phyloP scores from a whole-genome alignment of 2,888 invertebrate species.

The Choristoneura rosaceana region DNA sequence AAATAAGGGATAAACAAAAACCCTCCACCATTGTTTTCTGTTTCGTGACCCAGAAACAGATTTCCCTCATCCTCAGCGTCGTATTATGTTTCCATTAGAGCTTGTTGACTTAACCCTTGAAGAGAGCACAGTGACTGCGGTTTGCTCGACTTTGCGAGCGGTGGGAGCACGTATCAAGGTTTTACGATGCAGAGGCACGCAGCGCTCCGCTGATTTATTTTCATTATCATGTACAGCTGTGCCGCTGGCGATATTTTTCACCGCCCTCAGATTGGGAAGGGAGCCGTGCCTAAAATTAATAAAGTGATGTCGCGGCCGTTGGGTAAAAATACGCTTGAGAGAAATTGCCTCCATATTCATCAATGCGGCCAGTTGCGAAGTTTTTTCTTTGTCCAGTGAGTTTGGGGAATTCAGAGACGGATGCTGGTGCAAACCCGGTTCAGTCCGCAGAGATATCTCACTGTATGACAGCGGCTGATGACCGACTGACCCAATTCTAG shows the following conservation, averaged over 20 bases:
- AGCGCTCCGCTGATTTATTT: constrained; percentile 66
- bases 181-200: constrained; percentile 69
- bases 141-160: constrained; percentile 53
- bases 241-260: constrained; percentile 60
- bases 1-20: constrained; percentile 68
- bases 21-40: constrained; percentile 68
- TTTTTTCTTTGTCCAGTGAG: constrained; percentile 46
- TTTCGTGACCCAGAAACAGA: constrained; percentile 68
- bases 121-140: constrained; percentile 59
- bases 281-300: constrained; percentile 62
- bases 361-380: constrained; percentile 45
- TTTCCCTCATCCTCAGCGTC: constrained; percentile 58
- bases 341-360: constrained; percentile 49
- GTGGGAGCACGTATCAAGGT: constrained; percentile 59
- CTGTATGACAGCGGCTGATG: constrained; percentile 78
- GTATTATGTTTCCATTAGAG: constrained; percentile 77
- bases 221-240: constrained; percentile 66
- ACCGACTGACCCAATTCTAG: constrained; percentile 79
- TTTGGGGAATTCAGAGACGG: constrained; percentile 59
- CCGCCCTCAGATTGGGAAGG: constrained; percentile 53
- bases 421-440: constrained; percentile 67
- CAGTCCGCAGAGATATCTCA: constrained; percentile 78
- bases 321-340: constrained; percentile 46
- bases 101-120: constrained; percentile 75
- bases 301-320: constrained; percentile 49